These are phyloP conservation scores for Globodera rostochiensis DNA, from an alignment of 1,140 invertebrate species.

Conservation along the genomic window DNA sequence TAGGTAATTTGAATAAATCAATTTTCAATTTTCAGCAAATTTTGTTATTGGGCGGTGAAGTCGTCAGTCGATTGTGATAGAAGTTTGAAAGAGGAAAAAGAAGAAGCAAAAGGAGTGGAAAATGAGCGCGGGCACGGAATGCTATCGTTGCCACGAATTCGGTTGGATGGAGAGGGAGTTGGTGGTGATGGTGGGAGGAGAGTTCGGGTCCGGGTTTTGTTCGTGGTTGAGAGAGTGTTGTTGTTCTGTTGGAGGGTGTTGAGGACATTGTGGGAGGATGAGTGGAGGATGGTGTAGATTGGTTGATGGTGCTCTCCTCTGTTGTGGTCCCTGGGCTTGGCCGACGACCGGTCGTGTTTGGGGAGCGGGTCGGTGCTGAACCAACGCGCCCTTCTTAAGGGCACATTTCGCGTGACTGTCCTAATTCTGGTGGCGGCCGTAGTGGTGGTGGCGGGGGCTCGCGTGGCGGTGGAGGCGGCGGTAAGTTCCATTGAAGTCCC, in stretches of 20 bases:
- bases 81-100: slow-evolving; percentile 1
- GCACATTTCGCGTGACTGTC: slow-evolving; percentile 28
- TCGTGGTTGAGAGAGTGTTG: not conserved
- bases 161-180: slow-evolving; percentile 19
- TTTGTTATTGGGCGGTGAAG: not conserved
- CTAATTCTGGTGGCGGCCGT: slow-evolving; percentile 6
- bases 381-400: slow-evolving; percentile 24
- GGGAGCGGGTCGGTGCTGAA: not conserved
- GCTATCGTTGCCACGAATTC: slow-evolving; percentile 29
- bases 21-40: not conserved
- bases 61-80: not conserved
- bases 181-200: not conserved
- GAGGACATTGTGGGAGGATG: not conserved
- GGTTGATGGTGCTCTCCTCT: not conserved
- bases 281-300: not conserved
- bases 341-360: not conserved
- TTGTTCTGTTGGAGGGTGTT: no score
- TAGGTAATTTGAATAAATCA: not conserved
- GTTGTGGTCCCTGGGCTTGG: not conserved
- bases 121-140: slow-evolving; percentile 19
- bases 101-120: slow-evolving; percentile 5
- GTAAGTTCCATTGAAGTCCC: not conserved
- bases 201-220: slow-evolving; percentile 1
- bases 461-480: not conserved
- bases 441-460: slow-evolving; percentile 17